Conservation (phyloP, 2,797 vertebrate genomes). For the Nasua narica region DNA sequence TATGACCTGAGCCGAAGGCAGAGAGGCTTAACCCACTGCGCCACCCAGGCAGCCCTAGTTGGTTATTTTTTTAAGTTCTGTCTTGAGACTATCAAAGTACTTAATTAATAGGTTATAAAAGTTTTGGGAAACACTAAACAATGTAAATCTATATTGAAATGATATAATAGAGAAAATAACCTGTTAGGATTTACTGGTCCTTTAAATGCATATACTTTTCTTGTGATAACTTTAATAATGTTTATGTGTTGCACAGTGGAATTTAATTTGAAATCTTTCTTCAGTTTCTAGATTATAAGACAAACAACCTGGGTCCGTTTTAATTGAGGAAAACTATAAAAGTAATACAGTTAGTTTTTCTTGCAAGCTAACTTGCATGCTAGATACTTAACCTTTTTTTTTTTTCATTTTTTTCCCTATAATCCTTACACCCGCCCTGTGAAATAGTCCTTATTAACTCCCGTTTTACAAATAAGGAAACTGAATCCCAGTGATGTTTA, state of each 20-base stretch:
- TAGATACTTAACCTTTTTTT: neutral
- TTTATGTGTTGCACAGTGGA: neutral
- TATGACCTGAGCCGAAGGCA: no score
- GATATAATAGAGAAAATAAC: neutral
- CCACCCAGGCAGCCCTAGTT: no score
- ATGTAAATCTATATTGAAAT: neutral
- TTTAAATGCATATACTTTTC: neutral
- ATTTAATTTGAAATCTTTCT: neutral
- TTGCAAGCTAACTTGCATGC: neutral
- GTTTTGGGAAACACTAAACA: neutral
- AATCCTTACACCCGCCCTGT: neutral
- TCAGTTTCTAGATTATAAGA: conserved; percentile 13
- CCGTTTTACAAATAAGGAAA: neutral
- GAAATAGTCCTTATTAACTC: neutral
- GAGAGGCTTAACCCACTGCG: no score
- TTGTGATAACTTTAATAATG: neutral
- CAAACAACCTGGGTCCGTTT: neutral
- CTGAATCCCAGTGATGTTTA: neutral
- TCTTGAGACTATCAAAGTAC: neutral
- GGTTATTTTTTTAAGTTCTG: conserved; percentile 2
- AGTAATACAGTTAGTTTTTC: neutral
- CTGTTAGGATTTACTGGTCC: neutral
- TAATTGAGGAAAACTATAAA: neutral
- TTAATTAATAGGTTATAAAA: neutral
- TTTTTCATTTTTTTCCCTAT: neutral